Percentiles rank a stretch among this genome's conserved stretches.
Conservation (phyloP, 2,113 vertebrate species). For the Lota lota region DNA sequence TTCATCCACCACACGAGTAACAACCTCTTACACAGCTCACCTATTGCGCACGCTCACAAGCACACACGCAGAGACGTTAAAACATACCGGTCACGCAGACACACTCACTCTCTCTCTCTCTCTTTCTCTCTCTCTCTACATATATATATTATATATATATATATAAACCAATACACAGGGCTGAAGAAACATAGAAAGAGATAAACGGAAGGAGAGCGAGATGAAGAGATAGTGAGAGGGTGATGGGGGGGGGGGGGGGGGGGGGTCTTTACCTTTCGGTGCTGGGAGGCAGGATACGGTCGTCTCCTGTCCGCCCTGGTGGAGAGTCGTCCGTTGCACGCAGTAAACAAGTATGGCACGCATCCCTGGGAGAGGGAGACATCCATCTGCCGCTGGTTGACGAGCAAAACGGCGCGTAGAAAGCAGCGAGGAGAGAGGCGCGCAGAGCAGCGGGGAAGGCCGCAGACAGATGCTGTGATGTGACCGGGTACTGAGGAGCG, state of each 20-base stretch:
- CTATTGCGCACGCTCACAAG: neutral
- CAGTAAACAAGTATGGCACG: neutral
- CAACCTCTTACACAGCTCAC: constrained; percentile 19
- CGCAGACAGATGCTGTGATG: neutral
- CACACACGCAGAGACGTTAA: neutral
- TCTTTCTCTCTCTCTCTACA: too few species aligned
- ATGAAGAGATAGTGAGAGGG: neutral
- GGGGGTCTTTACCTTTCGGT: too few species aligned
- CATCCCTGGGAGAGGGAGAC: neutral
- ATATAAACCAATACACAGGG: too few species aligned
- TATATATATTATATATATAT: too few species aligned
- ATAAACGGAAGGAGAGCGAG: neutral
- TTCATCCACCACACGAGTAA: neutral
- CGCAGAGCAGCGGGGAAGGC: too few species aligned
- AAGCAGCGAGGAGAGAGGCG: too few species aligned
- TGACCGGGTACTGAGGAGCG: neutral
- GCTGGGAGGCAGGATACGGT: too few species aligned
- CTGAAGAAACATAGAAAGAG: too few species aligned
- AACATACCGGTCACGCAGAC: neutral
- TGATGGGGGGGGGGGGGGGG: too few species aligned
- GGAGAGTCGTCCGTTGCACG: too few species aligned
- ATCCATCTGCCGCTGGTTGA: constrained; percentile 36
- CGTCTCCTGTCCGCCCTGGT: too few species aligned
- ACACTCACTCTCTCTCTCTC: neutral
- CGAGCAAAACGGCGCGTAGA: neutral